phyloP scores from a whole-genome alignment of 2,888 invertebrate genomes.

The Terebella lapidaria region DNA sequence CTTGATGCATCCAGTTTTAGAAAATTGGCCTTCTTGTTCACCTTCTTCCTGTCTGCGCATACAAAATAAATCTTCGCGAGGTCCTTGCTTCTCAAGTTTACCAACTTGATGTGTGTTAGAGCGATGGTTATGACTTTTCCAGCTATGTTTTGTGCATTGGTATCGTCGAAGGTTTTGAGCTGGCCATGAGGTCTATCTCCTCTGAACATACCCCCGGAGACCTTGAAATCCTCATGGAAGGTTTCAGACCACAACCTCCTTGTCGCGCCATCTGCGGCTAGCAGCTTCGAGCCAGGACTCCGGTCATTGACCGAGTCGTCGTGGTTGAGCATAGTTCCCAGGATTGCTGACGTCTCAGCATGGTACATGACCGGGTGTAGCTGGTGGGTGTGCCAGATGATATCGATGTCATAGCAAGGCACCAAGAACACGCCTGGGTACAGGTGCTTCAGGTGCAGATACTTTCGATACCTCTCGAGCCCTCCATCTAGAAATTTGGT shows the following conservation, averaged over 20 bases:
- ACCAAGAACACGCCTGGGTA: slow-evolving; percentile 53
- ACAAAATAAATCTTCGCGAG: background rate
- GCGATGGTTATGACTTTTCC: background rate
- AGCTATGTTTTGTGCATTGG: background rate
- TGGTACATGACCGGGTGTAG: slow-evolving; percentile 46
- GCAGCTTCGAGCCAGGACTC: slow-evolving; percentile 49
- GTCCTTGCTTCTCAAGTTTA: background rate
- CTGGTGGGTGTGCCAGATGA: slow-evolving; percentile 57
- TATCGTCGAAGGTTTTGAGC: background rate
- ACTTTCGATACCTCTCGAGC: slow-evolving; percentile 50
- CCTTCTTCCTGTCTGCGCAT: background rate
- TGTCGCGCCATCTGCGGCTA: slow-evolving; percentile 51
- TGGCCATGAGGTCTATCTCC: slow-evolving; percentile 45
- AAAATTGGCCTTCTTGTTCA: background rate
- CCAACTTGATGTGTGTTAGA: background rate
- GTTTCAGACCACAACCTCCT: slow-evolving; percentile 51
- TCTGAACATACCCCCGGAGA: slow-evolving; percentile 54
- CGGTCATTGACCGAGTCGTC: slow-evolving; percentile 55
- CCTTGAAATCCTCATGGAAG: slow-evolving; percentile 50
- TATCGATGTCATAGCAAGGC: slow-evolving; percentile 56
- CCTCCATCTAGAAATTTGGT: slow-evolving; percentile 51
- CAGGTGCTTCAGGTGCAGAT: slow-evolving; percentile 52
- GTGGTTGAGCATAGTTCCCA: slow-evolving; percentile 52
- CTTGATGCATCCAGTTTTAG: background rate
- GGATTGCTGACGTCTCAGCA: slow-evolving; percentile 38